Base-by-base conservation (phyloP, 2,113 vertebrate species). In the Columbina picui region DNA sequence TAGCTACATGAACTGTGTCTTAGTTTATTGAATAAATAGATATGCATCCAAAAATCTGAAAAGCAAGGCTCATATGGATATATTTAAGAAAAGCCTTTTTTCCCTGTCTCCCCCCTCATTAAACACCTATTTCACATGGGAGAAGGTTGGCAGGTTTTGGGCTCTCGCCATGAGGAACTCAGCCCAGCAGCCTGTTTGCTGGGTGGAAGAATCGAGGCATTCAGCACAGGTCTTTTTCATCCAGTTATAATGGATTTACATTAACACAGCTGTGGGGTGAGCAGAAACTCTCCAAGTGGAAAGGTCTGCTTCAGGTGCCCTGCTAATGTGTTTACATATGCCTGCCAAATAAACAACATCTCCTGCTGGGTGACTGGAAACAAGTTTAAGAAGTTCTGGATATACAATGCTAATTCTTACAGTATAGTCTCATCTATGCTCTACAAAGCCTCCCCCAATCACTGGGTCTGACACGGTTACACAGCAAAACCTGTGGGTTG, bases 291-390 rank as follows among this genome's bases (percentile, higher is more conserved):
- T 77, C 39, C 70, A 61, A 94, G 50, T 50, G 47, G 79, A 90
- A 92, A 85, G 74, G 52, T 93, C 84, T 90, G 71, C 64, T 92
- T 57, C 47, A 15, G 52, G 68, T 89, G 79, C 52, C 76, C 68
- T 32, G 21, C 41, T 43, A n/a, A 75, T 3, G 4, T 73, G 71
- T 71, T 91, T 95, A 59, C 78, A 57, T 8, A 20, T 9, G 53
- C 47, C 85, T 95, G 76, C 59, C 79, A 90, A 84, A 84, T 56
- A 93, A 93, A 85, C 93, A 89, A n/a, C 43, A 36, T 34, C 55
- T 82, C 87, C 79, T 75, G 82, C 71, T 78, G 85, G 79, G 71
- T 81, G 92, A 71, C 3, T 92, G 64, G 68, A 81, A 90, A 56
- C 55, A 64, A 96, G 76, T 7, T 7, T 81, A 83, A 82, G 57